Conservation (phyloP, 2,888 invertebrate species). For the Andricus curvator region DNA sequence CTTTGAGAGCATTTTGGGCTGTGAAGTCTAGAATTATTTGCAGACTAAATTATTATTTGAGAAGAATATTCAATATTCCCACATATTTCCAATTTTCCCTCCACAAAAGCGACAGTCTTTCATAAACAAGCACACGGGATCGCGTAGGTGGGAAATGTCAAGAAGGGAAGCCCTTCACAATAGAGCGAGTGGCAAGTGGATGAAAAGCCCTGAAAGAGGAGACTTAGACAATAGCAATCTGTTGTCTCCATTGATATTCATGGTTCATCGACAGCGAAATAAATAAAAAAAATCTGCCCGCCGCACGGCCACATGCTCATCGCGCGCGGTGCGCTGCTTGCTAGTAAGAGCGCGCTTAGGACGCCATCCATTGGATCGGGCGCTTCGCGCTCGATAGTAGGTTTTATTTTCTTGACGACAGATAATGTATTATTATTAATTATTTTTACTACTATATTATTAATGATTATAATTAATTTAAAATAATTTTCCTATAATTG, state of each 20-base stretch:
- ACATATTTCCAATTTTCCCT: not conserved
- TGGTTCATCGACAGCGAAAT: slow-evolving; percentile 6
- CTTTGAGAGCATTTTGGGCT: too few relatives aligned
- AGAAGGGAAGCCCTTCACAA: not conserved
- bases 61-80: not conserved
- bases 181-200: not conserved
- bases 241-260: not conserved
- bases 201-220: not conserved
- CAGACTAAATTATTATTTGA: not conserved
- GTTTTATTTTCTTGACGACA: too few relatives aligned
- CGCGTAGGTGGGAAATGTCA: not conserved
- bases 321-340: too few relatives aligned
- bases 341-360: too few relatives aligned
- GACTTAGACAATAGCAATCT: not conserved
- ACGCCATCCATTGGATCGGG: too few relatives aligned
- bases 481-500: too few relatives aligned
- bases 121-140: not conserved
- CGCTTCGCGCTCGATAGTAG: too few relatives aligned
- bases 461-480: too few relatives aligned
- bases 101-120: not conserved
- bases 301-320: too few relatives aligned
- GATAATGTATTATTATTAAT: too few relatives aligned
- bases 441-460: too few relatives aligned
- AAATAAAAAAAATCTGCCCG: not conserved
- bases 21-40: too few relatives aligned